Evolutionary conservation across 2,113 vertebrate species (phyloP).

Genomic region (Notechis scutatus): DNA sequence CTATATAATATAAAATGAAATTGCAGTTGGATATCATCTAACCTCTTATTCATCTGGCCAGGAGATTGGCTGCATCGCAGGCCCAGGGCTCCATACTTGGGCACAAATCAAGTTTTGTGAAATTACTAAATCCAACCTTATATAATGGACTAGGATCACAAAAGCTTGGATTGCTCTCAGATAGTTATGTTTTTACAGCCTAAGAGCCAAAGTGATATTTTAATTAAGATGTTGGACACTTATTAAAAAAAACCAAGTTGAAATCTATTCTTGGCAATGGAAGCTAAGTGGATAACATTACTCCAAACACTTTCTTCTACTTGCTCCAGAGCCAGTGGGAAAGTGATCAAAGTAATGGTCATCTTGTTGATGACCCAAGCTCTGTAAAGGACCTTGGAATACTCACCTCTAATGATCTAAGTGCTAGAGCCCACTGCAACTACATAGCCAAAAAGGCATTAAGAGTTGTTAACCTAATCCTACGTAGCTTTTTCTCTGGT

Average conservation of each 20-base stretch:
- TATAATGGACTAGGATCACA: neutral
- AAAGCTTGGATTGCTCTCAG: neutral
- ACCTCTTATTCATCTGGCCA: neutral
- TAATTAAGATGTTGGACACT: neutral
- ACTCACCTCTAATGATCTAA: no score
- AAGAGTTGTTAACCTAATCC: no score
- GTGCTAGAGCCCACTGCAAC: no score
- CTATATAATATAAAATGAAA: neutral
- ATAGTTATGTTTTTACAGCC: neutral
- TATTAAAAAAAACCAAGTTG: neutral
- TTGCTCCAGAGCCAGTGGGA: neutral
- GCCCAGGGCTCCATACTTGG: neutral
- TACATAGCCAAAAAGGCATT: no score
- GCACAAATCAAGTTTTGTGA: neutral
- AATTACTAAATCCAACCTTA: neutral
- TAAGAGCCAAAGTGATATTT: neutral
- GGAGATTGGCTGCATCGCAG: neutral
- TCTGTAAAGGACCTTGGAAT: no score
- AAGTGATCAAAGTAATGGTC: neutral
- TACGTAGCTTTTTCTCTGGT: no score
- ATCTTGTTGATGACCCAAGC: no score
- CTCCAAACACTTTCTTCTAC: neutral
- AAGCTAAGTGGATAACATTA: neutral
- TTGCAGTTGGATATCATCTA: neutral
- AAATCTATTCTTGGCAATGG: neutral